phyloP scores from a whole-genome alignment of 1,140 invertebrate genomes.

The Drosophila pallidifrons region DNA sequence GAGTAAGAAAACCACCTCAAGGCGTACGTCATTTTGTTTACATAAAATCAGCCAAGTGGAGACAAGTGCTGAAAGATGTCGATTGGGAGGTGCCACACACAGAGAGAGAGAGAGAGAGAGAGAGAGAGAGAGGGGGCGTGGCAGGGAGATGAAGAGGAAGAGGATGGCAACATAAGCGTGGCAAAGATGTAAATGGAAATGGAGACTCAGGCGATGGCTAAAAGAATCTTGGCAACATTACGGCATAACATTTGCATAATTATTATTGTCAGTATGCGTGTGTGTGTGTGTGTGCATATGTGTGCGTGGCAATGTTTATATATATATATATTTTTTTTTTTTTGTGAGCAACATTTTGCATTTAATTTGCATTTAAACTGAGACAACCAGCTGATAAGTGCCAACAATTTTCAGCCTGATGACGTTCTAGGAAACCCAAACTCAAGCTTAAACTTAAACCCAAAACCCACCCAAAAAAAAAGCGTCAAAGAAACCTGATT shows the following conservation, averaged over 20 bases:
- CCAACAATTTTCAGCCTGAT: slow-evolving; percentile 15
- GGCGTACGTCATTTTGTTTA: slow-evolving; percentile 79
- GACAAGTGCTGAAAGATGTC: slow-evolving; percentile 43
- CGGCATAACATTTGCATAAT: slow-evolving; percentile 80
- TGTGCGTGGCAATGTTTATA: slow-evolving; percentile 1
- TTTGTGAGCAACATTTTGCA: slow-evolving; percentile 38
- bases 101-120: not conserved
- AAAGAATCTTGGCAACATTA: slow-evolving; percentile 76
- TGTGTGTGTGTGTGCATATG: slow-evolving; percentile 10
- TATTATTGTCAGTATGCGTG: slow-evolving; percentile 59
- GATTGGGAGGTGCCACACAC: not conserved
- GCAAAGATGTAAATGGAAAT: slow-evolving; percentile 23
- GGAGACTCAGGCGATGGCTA: slow-evolving; percentile 35
- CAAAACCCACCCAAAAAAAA: not conserved
- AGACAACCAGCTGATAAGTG: slow-evolving; percentile 61
- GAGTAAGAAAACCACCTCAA: slow-evolving; percentile 56
- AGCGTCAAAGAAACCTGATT: not conserved
- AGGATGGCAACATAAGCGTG: not conserved
- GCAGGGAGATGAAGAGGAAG: not conserved
- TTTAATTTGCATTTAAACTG: slow-evolving; percentile 74
- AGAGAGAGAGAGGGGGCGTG: not conserved
- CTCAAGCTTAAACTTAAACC: not conserved
- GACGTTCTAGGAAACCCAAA: slow-evolving; percentile 3
- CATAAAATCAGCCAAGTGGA: slow-evolving; percentile 68
- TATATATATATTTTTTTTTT: slow-evolving; percentile 7